Evolutionary conservation across 2,113 vertebrate genomes (phyloP).

Genomic region (Lagenorhynchus albirostris): DNA sequence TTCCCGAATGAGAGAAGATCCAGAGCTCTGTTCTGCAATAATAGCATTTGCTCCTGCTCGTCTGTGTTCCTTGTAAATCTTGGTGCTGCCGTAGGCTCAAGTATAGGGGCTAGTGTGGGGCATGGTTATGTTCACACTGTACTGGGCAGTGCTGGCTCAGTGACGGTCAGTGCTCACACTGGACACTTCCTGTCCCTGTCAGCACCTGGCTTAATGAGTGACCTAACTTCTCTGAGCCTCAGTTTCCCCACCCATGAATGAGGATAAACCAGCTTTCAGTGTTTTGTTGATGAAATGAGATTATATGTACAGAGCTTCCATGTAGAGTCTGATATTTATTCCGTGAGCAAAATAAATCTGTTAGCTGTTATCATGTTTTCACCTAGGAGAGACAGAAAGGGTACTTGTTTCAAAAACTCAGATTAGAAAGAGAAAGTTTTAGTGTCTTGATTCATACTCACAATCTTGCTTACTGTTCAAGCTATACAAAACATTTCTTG

Average conservation of each 20-base stretch:
- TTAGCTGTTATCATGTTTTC: background rate
- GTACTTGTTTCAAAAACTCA: background rate
- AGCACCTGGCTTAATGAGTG: background rate
- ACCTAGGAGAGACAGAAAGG: background rate
- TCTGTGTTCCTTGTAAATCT: background rate
- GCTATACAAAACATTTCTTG: background rate
- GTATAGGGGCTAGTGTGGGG: fast-evolving
- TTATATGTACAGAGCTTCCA: background rate
- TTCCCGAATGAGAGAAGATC: too few species aligned
- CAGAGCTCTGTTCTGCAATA: fast-evolving
- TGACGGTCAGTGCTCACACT: background rate
- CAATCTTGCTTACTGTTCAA: background rate
- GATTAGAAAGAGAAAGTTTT: background rate
- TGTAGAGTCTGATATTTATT: background rate
- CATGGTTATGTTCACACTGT: background rate
- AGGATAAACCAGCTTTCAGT: background rate
- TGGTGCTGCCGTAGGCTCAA: background rate
- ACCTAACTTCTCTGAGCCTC: background rate
- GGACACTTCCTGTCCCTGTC: background rate
- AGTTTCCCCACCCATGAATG: background rate
- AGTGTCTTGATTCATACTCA: background rate
- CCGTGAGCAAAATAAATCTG: background rate
- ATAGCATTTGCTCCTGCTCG: fast-evolving
- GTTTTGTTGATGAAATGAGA: background rate
- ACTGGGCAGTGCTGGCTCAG: background rate